A percentile compares a stretch with the other conserved stretches of the same genome.
phyloP scores from a whole-genome alignment of 2,797 vertebrate species.

The Onychomys torridus region DNA sequence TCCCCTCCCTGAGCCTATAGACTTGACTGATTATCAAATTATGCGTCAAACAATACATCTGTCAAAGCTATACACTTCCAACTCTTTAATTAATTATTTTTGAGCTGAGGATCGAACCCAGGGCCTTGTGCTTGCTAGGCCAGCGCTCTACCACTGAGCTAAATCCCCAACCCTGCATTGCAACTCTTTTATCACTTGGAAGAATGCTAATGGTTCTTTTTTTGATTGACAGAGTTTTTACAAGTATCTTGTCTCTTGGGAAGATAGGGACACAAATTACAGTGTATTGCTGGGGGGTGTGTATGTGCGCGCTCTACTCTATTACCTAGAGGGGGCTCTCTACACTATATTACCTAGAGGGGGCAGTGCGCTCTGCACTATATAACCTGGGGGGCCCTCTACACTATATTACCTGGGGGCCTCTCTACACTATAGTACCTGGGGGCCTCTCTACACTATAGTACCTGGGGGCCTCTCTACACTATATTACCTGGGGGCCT shows the following conservation, averaged over 20 bases:
- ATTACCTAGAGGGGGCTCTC: too few species aligned
- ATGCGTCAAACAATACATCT: constrained; percentile 22
- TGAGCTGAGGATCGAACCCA: too few species aligned
- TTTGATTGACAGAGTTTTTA: constrained; percentile 29
- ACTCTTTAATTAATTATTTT: too few species aligned
- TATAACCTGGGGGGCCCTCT: neutral
- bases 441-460: neutral
- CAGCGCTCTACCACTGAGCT: too few species aligned
- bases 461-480: neutral
- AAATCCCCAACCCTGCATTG: too few species aligned
- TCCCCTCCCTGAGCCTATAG: neutral
- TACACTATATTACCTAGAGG: neutral
- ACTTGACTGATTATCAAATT: constrained; percentile 8
- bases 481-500: too few species aligned
- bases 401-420: too few species aligned
- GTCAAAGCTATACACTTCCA: neutral
- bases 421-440: neutral
- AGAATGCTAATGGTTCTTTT: neutral
- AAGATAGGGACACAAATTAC: neutral
- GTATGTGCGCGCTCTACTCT: too few species aligned
- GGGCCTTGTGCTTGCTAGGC: too few species aligned
- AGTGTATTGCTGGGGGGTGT: neutral
- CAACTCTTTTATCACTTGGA: neutral
- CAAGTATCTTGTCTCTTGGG: neutral
- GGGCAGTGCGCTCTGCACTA: neutral